Percentiles rank a stretch among this genome's conserved stretches.
These are phyloP conservation scores for Chymomyza costata DNA, from an alignment of 1,140 invertebrate genomes.

Conservation along the genomic window DNA sequence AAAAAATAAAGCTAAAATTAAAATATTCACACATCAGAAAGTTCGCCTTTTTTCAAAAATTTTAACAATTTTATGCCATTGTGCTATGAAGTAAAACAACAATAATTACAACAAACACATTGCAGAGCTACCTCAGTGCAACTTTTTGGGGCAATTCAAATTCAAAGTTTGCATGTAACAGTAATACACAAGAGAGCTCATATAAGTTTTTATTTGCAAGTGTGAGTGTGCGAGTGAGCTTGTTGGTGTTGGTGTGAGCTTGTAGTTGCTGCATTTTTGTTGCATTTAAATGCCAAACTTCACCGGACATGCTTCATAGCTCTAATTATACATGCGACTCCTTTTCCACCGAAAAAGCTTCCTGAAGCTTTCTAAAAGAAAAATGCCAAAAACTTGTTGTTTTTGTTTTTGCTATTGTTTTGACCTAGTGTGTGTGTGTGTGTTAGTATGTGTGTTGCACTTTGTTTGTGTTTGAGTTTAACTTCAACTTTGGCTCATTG, in stretches of 20 bases:
- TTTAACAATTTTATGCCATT: no score
- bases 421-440: constrained; percentile 7
- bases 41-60: no score
- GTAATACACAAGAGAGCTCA: background rate
- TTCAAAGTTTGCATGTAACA: constrained; percentile 13
- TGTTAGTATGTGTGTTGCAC: background rate
- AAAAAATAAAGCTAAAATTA: no score
- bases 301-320: constrained; percentile 72
- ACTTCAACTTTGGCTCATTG: constrained; percentile 37
- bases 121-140: constrained; percentile 25
- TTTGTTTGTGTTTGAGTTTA: constrained; percentile 15
- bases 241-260: no score
- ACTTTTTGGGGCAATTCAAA: constrained; percentile 43
- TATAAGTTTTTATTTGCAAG: constrained; percentile 33
- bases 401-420: constrained; percentile 16
- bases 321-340: constrained; percentile 73
- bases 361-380: constrained; percentile 40
- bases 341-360: constrained; percentile 58
- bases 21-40: no score
- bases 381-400: constrained; percentile 19
- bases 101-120: constrained; percentile 32
- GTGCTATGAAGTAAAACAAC: no score
- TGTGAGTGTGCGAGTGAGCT: constrained; percentile 5
- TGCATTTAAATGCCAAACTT: constrained; percentile 71
- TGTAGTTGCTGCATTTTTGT: constrained; percentile 24